These are phyloP conservation scores for Glyphotaelius pellucidus DNA, from an alignment of 2,888 invertebrate species.

Conservation along the genomic window DNA sequence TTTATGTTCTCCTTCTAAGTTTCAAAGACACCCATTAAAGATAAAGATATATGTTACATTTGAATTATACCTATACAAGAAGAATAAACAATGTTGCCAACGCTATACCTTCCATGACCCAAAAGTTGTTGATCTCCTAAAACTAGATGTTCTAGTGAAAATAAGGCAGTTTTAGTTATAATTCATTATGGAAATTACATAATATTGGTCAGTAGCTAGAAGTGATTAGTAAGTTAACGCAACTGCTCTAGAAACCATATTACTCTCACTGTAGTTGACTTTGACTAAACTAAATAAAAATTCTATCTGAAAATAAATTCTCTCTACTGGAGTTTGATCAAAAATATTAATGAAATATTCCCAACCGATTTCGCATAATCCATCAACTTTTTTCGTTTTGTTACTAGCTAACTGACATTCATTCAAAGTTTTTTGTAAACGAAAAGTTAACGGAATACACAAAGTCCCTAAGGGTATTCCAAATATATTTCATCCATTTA, in stretches of 20 bases:
- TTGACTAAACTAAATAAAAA: constrained; percentile 51
- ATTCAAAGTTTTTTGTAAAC: constrained; percentile 19
- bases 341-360: constrained; percentile 42
- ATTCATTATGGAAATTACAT: constrained; percentile 44
- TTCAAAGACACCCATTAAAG: constrained; percentile 63
- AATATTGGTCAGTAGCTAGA: constrained; percentile 41
- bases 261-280: constrained; percentile 60
- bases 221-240: constrained; percentile 48
- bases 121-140: constrained; percentile 65
- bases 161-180: constrained; percentile 57
- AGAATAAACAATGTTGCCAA: constrained; percentile 58
- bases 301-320: constrained; percentile 48
- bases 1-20: constrained; percentile 49
- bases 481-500: constrained; percentile 37
- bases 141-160: constrained; percentile 65
- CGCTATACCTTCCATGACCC: constrained; percentile 63
- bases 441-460: constrained; percentile 21
- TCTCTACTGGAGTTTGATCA: constrained; percentile 37
- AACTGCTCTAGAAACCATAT: constrained; percentile 53
- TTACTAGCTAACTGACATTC: constrained; percentile 28
- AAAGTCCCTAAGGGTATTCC: constrained; percentile 6
- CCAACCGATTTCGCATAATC: constrained; percentile 41
- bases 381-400: constrained; percentile 29
- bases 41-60: constrained; percentile 60
- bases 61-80: constrained; percentile 61